Conservation (phyloP, 2,113 vertebrate species). For the Oncorhynchus keta region DNA sequence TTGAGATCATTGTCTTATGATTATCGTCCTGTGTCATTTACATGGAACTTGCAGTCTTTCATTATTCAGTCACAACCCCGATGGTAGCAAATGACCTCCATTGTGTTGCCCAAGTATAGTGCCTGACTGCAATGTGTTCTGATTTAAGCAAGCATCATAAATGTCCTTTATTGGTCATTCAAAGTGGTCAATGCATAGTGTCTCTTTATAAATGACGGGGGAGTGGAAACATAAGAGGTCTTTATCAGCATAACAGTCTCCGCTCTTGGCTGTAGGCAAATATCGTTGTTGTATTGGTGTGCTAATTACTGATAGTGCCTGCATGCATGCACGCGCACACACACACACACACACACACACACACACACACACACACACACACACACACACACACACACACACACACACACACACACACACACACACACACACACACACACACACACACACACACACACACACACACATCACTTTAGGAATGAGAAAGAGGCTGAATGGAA, state of each 20-base stretch:
- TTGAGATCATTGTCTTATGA: background rate
- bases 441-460: no score
- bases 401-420: no score
- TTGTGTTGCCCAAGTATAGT: background rate
- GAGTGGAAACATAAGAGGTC: background rate
- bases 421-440: no score
- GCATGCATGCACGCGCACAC: background rate
- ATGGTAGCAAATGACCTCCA: background rate
- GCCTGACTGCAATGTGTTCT: background rate
- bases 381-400: no score
- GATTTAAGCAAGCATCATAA: background rate
- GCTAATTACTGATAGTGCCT: background rate
- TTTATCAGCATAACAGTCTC: background rate
- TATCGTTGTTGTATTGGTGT: background rate
- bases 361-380: no score
- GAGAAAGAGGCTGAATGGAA: background rate
- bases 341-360: no score
- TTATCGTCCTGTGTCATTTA: background rate
- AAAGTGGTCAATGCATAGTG: no score
- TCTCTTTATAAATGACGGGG: no score
- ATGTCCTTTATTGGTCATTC: background rate
- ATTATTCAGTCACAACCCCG: no score
- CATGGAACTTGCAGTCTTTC: background rate
- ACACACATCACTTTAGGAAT: background rate
- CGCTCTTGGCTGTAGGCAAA: background rate